A percentile compares a stretch with the other conserved stretches of the same genome.
phyloP scores from a whole-genome alignment of 53 echinoderm and acorn worm species.

The Mesocentrotus franciscanus region DNA sequence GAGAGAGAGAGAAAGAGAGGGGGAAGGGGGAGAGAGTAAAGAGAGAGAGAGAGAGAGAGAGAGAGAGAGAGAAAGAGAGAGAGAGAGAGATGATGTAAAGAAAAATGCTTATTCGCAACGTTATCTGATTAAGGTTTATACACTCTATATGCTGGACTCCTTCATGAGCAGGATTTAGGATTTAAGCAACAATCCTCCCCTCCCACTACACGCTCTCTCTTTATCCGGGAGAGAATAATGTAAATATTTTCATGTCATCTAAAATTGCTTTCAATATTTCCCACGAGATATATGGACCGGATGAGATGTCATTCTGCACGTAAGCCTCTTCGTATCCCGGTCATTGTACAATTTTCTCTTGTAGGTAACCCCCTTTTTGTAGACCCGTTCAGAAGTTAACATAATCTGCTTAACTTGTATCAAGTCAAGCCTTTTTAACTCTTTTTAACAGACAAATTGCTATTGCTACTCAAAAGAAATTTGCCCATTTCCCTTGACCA shows the following conservation, averaged over 20 bases:
- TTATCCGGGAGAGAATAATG: not conserved
- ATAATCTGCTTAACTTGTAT: not conserved
- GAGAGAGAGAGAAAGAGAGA: too few relatives aligned
- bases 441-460: too few relatives aligned
- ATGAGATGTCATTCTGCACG: constrained; percentile 48
- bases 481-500: too few relatives aligned
- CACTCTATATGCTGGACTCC: not conserved
- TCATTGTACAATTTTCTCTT: not conserved
- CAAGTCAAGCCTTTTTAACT: too few relatives aligned
- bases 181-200: not conserved
- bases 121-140: not conserved
- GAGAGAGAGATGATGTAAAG: too few relatives aligned
- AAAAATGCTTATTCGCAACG: too few relatives aligned
- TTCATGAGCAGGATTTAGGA: not conserved
- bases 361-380: not conserved
- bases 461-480: too few relatives aligned
- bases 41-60: too few relatives aligned
- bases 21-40: too few relatives aligned
- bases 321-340: not conserved
- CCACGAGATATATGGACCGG: constrained; percentile 41
- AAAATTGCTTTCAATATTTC: constrained; percentile 19
- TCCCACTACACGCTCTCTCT: not conserved
- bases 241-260: constrained; percentile 29
- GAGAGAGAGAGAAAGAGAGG: too few relatives aligned
- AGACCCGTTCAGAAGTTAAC: not conserved